Evolutionary conservation across 2,113 vertebrate species (phyloP).

Genomic region (Ceyx melanurus): DNA sequence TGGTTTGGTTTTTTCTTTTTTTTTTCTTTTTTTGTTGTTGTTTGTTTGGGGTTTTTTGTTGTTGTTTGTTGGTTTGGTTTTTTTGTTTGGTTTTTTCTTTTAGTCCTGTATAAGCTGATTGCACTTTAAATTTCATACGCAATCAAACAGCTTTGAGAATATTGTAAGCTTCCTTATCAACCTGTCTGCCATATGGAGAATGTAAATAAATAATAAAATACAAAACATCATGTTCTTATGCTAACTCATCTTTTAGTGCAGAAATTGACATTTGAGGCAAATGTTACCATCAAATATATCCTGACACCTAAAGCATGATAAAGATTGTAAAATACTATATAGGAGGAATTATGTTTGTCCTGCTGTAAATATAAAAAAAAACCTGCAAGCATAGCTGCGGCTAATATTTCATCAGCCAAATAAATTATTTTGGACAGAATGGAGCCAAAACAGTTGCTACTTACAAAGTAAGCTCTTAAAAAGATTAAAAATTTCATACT

Average conservation of each 20-base stretch:
- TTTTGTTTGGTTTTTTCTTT: no score
- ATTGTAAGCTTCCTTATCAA: conserved; percentile 49
- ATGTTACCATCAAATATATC: background rate
- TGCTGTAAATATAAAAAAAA: background rate
- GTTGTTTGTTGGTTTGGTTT: no score
- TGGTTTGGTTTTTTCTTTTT: no score
- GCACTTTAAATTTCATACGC: conserved; percentile 73
- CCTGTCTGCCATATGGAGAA: conserved; percentile 54
- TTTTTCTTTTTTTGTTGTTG: no score
- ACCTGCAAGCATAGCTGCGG: background rate
- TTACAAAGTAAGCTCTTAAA: background rate
- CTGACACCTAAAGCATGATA: background rate
- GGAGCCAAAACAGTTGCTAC: background rate
- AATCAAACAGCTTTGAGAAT: conserved; percentile 62
- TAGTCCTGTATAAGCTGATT: background rate
- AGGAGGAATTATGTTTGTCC: background rate
- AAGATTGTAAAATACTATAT: background rate
- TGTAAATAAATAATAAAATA: conserved; percentile 62
- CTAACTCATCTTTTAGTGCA: conserved; percentile 42
- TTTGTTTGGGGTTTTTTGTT: no score
- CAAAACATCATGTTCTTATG: conserved; percentile 37
- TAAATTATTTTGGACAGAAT: background rate
- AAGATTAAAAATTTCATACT: background rate
- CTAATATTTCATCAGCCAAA: background rate
- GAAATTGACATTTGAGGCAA: conserved; percentile 41